Percentiles rank a stretch among this genome's conserved stretches.
Evolutionary conservation across 2,797 vertebrate genomes (phyloP).

Genomic region (Synanceia verrucosa): DNA sequence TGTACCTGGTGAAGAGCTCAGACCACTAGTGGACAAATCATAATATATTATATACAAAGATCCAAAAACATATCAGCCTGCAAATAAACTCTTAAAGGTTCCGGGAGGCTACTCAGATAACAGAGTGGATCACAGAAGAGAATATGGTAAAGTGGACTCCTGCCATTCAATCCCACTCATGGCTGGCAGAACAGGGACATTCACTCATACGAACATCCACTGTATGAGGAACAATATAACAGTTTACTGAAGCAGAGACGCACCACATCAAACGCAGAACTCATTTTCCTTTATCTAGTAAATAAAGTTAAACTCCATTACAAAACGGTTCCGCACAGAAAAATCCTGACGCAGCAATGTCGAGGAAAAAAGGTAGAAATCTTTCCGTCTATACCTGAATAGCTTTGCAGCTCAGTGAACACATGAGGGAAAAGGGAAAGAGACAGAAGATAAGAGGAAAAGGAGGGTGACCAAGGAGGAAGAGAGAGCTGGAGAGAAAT

Average conservation of each 20-base stretch:
- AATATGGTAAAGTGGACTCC: constrained; percentile 45
- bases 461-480: constrained; percentile 71
- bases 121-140: constrained; percentile 39
- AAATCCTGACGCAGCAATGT: constrained; percentile 83
- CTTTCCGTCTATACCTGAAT: constrained; percentile 82
- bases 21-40: constrained; percentile 7
- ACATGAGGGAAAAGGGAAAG: constrained; percentile 78
- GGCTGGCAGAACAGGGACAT: constrained; percentile 66
- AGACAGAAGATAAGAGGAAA: constrained; percentile 76
- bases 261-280: constrained; percentile 74
- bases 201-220: constrained; percentile 70
- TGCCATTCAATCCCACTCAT: constrained; percentile 68
- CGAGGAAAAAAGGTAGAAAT: constrained; percentile 74
- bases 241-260: constrained; percentile 73
- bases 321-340: constrained; percentile 75
- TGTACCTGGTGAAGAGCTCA: not conserved
- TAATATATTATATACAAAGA: constrained; percentile 10
- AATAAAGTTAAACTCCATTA: constrained; percentile 84
- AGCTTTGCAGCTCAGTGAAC: constrained; percentile 86
- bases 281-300: constrained; percentile 80
- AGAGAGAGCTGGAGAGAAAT: constrained; percentile 76
- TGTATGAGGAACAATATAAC: constrained; percentile 73
- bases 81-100: constrained; percentile 27
- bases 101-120: constrained; percentile 57
- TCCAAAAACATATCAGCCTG: not conserved